Evolutionary conservation across 2,797 vertebrate genomes (phyloP), one percentile per base, ranked within the genome.

Genomic region (Phrynocephalus vlangalii): DNA sequence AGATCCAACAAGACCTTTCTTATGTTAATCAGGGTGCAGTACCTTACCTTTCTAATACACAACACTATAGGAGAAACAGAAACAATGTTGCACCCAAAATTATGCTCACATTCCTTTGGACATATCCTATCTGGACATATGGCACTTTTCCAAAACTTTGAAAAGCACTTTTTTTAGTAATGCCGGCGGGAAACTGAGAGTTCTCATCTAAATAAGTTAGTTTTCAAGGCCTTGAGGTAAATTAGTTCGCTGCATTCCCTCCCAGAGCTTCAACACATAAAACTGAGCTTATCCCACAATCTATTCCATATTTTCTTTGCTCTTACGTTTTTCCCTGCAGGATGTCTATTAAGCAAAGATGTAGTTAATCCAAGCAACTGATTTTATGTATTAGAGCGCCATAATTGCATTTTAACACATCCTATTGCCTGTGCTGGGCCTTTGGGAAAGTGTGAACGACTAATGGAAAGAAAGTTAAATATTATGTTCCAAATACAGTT

Each of bases 381-480:
- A 6, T 80, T 22, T 44, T 52, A 22, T 56, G 83, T 33, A 68
- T 38, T n/a, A 66, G n/a, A 63, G 67, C 13, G 10, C 38, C 73
- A 70, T 68, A 85, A n/a, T 81, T 70, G 30, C 33, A 52, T 68
- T 88, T 73, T 76, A 60, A 78, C 11, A 76, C 44, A 56, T 68
- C 44, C 48, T 75, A 68, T 44, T 75, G 83, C 60, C 60, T 79
- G 70, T 18, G 2, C 33, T 82, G 52, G 76, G 71, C 52, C 44
- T 77, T 82, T 82, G 79, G n/a, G 79, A 75, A 75, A 52, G 70
- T 33, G 44, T 85, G 26, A 82, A 85, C 76, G 68, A 52, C 26
- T 85, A 88, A 85, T 68, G 79, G 71, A 88, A 85, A 82, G 81
- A 68, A 81, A 85, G 22, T 63, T 44, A 85, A 80, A 22, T 7